A percentile compares a stretch with the other conserved stretches of the same genome.
Conservation (phyloP, 2,797 vertebrate genomes). For the Gadopsis marmoratus region DNA sequence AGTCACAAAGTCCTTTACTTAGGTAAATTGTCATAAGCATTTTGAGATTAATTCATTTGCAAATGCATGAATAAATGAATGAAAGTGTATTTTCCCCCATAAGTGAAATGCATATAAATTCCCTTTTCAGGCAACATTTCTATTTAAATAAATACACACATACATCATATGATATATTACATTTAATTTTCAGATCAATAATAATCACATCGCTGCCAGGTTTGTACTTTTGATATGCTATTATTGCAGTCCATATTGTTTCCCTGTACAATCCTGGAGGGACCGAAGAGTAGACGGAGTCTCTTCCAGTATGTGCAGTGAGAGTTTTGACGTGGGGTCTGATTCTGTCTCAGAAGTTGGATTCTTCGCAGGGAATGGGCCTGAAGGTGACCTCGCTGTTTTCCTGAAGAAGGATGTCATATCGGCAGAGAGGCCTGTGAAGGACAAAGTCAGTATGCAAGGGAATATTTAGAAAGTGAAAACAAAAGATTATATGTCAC, state of each 20-base stretch:
- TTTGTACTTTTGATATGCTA: not conserved
- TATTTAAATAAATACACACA: slow-evolving; percentile 15
- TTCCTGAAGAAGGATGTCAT: slow-evolving; percentile 81
- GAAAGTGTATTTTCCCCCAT: not conserved
- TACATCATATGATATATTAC: slow-evolving; percentile 8
- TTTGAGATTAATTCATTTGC: not conserved
- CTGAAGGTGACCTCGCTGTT: slow-evolving; percentile 76
- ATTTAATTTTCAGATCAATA: slow-evolving; percentile 8
- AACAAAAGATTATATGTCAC: not conserved
- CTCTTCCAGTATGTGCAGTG: not conserved
- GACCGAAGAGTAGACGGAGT: not conserved
- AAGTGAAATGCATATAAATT: slow-evolving; percentile 6
- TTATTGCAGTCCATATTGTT: not conserved
- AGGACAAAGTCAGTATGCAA: not conserved
- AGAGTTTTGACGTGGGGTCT: not conserved
- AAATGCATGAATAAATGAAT: not conserved
- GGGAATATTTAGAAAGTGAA: not conserved
- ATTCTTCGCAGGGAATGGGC: slow-evolving; percentile 80
- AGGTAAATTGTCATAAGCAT: not conserved
- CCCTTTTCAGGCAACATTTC: not conserved
- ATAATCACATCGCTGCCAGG: not conserved
- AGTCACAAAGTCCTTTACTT: not conserved
- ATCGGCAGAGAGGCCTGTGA: slow-evolving; percentile 82
- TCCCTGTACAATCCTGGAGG: not conserved
- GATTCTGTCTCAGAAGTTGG: slow-evolving; percentile 76